phyloP scores from a whole-genome alignment of 2,797 vertebrate species.

The Balearica regulorum region DNA sequence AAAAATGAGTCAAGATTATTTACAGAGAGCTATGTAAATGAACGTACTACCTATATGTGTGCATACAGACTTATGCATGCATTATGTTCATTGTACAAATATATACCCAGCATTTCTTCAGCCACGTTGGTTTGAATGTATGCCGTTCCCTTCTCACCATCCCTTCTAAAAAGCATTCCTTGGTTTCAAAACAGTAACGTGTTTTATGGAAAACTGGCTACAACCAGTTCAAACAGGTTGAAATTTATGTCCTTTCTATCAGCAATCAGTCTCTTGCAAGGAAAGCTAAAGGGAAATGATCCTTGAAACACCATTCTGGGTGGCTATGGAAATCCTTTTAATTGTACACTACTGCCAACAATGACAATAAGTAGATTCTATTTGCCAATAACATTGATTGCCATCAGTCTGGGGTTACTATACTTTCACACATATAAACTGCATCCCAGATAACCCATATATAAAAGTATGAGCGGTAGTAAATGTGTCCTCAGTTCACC shows the following conservation, averaged over 20 bases:
- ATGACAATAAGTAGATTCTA: constrained; percentile 1
- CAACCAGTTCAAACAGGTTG: neutral
- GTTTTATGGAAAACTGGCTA: neutral
- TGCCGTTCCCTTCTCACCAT: neutral
- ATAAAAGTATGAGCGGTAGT: neutral
- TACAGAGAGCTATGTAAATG: neutral
- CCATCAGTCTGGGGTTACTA: neutral
- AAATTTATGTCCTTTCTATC: constrained; percentile 45
- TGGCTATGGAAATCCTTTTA: constrained; percentile 40
- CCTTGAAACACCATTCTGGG: constrained; percentile 53
- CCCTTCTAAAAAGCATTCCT: constrained; percentile 23
- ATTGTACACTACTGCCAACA: neutral
- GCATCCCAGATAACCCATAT: neutral
- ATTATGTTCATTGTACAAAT: neutral
- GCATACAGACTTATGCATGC: neutral
- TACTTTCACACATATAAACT: neutral
- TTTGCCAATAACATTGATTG: constrained; percentile 16
- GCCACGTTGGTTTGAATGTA: neutral
- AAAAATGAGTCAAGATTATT: neutral
- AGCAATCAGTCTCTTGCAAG: constrained; percentile 38
- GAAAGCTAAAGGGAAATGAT: constrained; percentile 62
- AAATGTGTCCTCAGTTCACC: neutral
- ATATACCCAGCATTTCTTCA: neutral
- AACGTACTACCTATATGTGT: neutral
- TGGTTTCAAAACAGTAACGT: neutral